Evolutionary conservation across 1,140 invertebrate genomes (phyloP), one percentile per base, ranked within the genome.

Genomic region (Armadillidium nasatum): DNA sequence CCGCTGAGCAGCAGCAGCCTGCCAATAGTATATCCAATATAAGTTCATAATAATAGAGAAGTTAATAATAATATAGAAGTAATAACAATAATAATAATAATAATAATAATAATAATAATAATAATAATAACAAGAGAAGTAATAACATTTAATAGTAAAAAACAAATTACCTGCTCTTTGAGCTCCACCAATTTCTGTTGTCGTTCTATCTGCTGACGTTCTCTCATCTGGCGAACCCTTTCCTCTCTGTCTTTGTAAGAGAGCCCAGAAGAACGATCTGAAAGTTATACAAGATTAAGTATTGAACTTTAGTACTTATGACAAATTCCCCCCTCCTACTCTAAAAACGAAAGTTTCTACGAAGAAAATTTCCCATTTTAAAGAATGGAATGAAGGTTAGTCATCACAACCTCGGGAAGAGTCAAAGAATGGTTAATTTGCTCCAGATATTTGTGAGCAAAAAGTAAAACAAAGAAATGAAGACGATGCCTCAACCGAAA

Each of bases 141-240:
- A 60, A 60, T 15, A 60, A 60, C n/a, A n/a, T n/a, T n/a, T 33
- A 33, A 33, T 33, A 60, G 7, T 15, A 19, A 60, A 13, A 60
- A 4, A 60, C 2, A 19, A 60, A 60, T 60, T 79, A 85, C 81
- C 60, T 82, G 81, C 83, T 91, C 89, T 82, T 92, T 90, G 79
- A 95, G 87, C 86, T 94, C 93, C 84, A 94, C 92, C 81, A 95
- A 87, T 84, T 93, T 92, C 82, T 90, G 89, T 83, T 92, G 90
- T 81, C 93, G 89, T 84, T 95, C 93, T 83, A 93, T 91, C 86
- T 93, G 92, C 85, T 94, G 92, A 79, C 91, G 87, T 83, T 94
- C 93, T 81, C 92, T 82, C 75, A 86, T 80, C 66, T 83, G 71
- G 19, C 85, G 82, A 76, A 86, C 77, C 76, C 85, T 82, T 82